phyloP scores from a whole-genome alignment of 2,888 invertebrate genomes.

The Hoplodrina blanda region DNA sequence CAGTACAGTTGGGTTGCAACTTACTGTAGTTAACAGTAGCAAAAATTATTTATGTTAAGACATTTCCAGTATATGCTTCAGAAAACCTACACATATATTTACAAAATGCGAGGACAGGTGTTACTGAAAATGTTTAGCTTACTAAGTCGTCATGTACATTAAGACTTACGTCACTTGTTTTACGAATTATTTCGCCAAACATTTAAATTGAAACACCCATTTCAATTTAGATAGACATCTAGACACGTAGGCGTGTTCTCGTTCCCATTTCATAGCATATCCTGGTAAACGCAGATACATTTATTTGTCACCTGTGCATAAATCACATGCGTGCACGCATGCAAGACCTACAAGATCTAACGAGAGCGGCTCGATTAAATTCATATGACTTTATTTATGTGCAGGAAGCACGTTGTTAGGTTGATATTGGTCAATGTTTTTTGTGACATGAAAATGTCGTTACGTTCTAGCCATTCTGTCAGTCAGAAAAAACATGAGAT shows the following conservation, averaged over 20 bases:
- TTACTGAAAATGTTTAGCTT: not conserved
- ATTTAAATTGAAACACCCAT: slow-evolving; percentile 20
- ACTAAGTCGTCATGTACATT: no score
- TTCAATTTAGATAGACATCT: slow-evolving; percentile 30
- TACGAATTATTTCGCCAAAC: slow-evolving; percentile 10
- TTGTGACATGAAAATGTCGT: slow-evolving; percentile 19
- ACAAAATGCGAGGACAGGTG: no score
- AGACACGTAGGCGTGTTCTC: slow-evolving; percentile 28
- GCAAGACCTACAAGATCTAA: slow-evolving; percentile 12
- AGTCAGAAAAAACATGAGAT: not conserved
- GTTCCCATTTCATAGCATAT: slow-evolving; percentile 51
- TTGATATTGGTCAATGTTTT: slow-evolving; percentile 13
- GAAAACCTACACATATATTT: not conserved
- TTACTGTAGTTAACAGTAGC: no score
- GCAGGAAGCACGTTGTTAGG: slow-evolving; percentile 46
- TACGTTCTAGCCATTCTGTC: not conserved
- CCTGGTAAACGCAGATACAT: slow-evolving; percentile 44
- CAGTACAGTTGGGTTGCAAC: no score
- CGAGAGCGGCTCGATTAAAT: slow-evolving; percentile 20
- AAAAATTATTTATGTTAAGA: no score
- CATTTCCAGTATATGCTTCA: no score
- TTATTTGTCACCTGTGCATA: slow-evolving; percentile 22
- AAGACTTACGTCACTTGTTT: not conserved
- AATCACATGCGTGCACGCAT: slow-evolving; percentile 36
- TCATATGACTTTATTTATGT: slow-evolving; percentile 31